These are phyloP conservation scores for Misgurnus mizolepis DNA, from an alignment of 2,113 vertebrate species.

Conservation along the genomic window DNA sequence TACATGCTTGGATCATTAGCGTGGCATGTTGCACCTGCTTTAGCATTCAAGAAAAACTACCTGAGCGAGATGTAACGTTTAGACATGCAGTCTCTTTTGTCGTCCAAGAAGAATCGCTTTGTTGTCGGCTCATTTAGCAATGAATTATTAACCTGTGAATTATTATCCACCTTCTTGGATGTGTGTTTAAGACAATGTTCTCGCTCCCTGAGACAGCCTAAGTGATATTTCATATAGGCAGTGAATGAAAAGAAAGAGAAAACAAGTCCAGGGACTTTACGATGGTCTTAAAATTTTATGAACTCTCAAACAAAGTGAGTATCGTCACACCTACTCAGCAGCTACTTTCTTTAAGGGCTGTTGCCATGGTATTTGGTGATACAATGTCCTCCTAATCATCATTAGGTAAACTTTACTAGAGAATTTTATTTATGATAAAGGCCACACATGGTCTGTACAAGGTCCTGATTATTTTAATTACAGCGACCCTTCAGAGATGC, in stretches of 20 bases:
- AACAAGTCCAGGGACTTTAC: constrained; percentile 12
- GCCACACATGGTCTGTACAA: background rate
- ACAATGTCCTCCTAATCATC: background rate
- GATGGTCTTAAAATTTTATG: constrained; percentile 4
- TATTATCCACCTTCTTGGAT: constrained; percentile 67
- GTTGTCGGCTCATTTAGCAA: constrained; percentile 62
- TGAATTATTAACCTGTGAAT: constrained; percentile 73
- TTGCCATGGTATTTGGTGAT: constrained; percentile 35
- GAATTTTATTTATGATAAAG: constrained; percentile 34
- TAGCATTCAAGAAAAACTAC: constrained; percentile 52
- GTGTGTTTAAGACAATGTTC: constrained; percentile 62
- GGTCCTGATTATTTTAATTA: constrained; percentile 27
- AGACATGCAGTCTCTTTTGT: constrained; percentile 53
- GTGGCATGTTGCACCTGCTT: background rate
- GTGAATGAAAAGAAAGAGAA: constrained; percentile 8
- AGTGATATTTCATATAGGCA: constrained; percentile 10
- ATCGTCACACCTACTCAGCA: background rate
- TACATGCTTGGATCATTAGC: background rate
- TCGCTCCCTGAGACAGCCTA: background rate
- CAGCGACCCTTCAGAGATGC: background rate
- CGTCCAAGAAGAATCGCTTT: constrained; percentile 61
- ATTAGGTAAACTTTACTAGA: constrained; percentile 10
- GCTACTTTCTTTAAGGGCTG: background rate
- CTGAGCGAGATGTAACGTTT: constrained; percentile 65
- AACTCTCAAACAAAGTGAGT: background rate